Evolutionary conservation across 2,888 invertebrate species (phyloP).

Genomic region (Ceraclea dissimilis): DNA sequence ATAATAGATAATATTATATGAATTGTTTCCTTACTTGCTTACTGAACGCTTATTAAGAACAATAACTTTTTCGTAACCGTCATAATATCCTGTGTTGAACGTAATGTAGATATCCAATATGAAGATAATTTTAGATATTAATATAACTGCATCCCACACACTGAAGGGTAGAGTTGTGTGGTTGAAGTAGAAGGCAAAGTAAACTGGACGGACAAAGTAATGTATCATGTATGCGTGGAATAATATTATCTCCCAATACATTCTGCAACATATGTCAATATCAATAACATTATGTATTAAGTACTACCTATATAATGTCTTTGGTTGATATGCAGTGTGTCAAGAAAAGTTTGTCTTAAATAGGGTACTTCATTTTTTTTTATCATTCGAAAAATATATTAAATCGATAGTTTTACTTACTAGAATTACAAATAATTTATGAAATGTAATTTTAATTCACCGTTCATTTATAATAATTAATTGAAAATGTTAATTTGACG

Average conservation of each 20-base stretch:
- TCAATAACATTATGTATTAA: too few relatives aligned
- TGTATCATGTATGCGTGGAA: not conserved
- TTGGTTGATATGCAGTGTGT: too few relatives aligned
- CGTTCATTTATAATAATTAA: too few relatives aligned
- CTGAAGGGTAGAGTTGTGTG: not conserved
- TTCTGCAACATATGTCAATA: slow-evolving; percentile 6
- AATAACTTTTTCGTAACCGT: slow-evolving; percentile 23
- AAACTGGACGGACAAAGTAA: not conserved
- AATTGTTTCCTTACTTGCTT: slow-evolving; percentile 17
- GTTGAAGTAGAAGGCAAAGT: slow-evolving; percentile 29
- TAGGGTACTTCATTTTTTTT: too few relatives aligned
- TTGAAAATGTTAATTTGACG: too few relatives aligned
- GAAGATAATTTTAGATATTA: slow-evolving; percentile 32
- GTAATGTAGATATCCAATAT: slow-evolving; percentile 33
- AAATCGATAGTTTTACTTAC: too few relatives aligned
- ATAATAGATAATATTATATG: too few relatives aligned
- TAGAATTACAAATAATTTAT: too few relatives aligned
- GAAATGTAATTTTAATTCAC: too few relatives aligned
- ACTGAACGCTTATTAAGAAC: slow-evolving; percentile 30
- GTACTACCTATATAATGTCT: too few relatives aligned
- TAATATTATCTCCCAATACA: slow-evolving; percentile 29
- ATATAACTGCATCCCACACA: slow-evolving; percentile 21
- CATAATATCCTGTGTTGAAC: slow-evolving; percentile 33
- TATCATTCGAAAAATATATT: too few relatives aligned
- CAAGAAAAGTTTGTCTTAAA: too few relatives aligned